Evolutionary conservation across 1,140 invertebrate genomes (phyloP).

Genomic region (Plectus sambesii): DNA sequence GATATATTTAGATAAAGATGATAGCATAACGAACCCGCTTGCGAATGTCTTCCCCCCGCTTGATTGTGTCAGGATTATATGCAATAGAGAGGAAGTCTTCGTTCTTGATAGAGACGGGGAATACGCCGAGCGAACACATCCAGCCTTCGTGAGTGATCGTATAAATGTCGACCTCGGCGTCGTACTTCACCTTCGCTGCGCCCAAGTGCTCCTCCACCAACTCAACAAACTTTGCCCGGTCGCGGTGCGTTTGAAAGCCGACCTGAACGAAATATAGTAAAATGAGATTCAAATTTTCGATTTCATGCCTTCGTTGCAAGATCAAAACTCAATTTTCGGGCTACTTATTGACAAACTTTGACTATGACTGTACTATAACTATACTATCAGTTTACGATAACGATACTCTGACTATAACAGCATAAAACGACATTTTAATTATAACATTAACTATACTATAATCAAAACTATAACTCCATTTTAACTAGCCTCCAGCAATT

Average conservation of each 20-base stretch:
- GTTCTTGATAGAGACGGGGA: constrained; percentile 43
- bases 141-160: constrained; percentile 43
- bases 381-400: too few species aligned
- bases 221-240: constrained; percentile 38
- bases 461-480: constrained; percentile 21
- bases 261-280: constrained; percentile 29
- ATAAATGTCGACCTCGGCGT: constrained; percentile 37
- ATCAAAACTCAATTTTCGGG: too few species aligned
- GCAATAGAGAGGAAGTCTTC: constrained; percentile 42
- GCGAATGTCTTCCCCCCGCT: constrained; percentile 33
- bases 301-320: too few species aligned
- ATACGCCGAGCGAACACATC: constrained; percentile 43
- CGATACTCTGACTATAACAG: too few species aligned
- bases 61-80: constrained; percentile 27
- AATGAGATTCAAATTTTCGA: too few species aligned
- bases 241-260: constrained; percentile 44
- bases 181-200: constrained; percentile 29
- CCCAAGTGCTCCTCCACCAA: constrained; percentile 33
- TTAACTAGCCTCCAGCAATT: constrained; percentile 12
- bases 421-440: too few species aligned
- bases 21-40: constrained; percentile 27
- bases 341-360: too few species aligned
- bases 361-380: too few species aligned
- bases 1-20: too few species aligned
- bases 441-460: constrained; percentile 11